These are phyloP conservation scores for Lasioglossum figueresi DNA, from an alignment of 2,888 invertebrate genomes.

Conservation along the genomic window DNA sequence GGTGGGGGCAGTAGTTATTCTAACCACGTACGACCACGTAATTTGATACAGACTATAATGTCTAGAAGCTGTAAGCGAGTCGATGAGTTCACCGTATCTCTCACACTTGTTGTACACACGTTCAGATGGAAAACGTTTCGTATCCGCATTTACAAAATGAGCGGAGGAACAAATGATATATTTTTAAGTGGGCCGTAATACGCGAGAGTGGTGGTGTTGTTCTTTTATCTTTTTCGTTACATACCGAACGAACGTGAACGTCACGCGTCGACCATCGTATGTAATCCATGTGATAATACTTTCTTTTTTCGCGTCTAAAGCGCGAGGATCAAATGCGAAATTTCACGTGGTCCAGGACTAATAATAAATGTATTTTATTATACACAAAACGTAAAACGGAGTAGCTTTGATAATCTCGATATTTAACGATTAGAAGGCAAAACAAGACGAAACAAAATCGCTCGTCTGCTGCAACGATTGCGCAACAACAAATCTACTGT, in stretches of 20 bases:
- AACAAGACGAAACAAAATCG: neutral
- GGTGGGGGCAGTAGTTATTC: neutral
- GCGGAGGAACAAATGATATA: constrained; percentile 40
- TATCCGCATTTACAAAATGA: constrained; percentile 14
- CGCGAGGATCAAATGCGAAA: constrained; percentile 60
- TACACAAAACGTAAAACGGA: constrained; percentile 49
- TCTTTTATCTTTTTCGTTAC: constrained; percentile 2
- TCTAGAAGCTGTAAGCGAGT: neutral
- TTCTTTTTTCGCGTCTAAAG: constrained; percentile 43
- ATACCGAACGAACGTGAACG: constrained; percentile 12
- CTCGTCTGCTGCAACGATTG: neutral
- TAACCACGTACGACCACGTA: neutral
- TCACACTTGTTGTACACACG: neutral
- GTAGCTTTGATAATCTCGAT: constrained; percentile 56
- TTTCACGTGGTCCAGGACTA: constrained; percentile 64
- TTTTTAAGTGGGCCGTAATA: constrained; percentile 44
- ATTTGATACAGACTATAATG: neutral
- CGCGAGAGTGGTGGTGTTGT: constrained; percentile 10
- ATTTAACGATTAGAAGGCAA: constrained; percentile 22
- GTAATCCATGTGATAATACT: constrained; percentile 62
- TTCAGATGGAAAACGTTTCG: neutral
- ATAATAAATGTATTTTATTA: constrained; percentile 70
- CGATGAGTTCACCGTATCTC: constrained; percentile 4
- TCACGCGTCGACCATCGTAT: constrained; percentile 21
- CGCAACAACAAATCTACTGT: neutral